Percentiles rank a stretch among this genome's conserved stretches.
Evolutionary conservation across 1,140 invertebrate species (phyloP).

Genomic region (Heliconius eleuchia): DNA sequence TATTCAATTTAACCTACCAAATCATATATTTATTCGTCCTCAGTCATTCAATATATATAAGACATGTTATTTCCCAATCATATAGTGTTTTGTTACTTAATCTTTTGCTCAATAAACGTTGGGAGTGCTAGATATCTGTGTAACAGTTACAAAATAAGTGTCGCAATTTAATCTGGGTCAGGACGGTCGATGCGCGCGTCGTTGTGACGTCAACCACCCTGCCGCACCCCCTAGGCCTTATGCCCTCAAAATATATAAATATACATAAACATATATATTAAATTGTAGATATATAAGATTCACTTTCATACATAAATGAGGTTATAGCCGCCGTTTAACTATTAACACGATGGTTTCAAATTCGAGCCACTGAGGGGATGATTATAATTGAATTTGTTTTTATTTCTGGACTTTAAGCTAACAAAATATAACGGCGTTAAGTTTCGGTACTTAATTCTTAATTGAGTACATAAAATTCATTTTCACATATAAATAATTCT

Average conservation of each 20-base stretch:
- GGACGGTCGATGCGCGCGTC: conserved; percentile 64
- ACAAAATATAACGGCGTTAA: no score
- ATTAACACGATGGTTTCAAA: background rate
- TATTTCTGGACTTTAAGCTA: no score
- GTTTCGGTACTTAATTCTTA: background rate
- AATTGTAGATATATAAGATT: conserved; percentile 34
- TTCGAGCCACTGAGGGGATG: background rate
- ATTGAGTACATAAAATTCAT: background rate
- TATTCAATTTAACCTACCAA: background rate
- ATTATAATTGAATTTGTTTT: background rate
- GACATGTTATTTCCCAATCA: background rate
- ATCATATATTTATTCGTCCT: background rate
- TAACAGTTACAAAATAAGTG: conserved; percentile 45
- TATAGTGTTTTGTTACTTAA: conserved; percentile 21
- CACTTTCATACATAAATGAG: conserved; percentile 56
- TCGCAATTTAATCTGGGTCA: conserved; percentile 71
- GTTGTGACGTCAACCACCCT: conserved; percentile 58
- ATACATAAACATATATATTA: background rate
- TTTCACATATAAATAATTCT: no score
- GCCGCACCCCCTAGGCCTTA: conserved; percentile 49
- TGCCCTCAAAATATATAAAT: conserved; percentile 13
- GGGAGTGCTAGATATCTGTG: conserved; percentile 61
- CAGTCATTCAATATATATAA: background rate
- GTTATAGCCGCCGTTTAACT: background rate
- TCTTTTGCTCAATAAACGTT: conserved; percentile 53